Base-by-base conservation (phyloP, 2,113 vertebrate genomes). In the Hemichromis elongatus region DNA sequence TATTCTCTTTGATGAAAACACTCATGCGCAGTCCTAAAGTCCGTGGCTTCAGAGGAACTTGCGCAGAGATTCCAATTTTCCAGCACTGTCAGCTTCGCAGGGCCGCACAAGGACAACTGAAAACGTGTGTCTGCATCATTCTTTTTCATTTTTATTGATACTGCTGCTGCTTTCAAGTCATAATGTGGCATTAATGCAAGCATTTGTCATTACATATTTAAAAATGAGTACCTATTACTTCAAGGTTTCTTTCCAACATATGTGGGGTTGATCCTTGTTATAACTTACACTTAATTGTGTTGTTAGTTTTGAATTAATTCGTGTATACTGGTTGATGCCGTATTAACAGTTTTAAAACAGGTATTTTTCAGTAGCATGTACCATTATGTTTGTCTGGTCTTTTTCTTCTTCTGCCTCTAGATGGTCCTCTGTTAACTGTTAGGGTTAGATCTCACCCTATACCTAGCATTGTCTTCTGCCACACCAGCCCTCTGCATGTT, bases 1-100 rank as follows among this genome's bases (percentile, higher is more conserved):
- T 88, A 12, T 83, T 55, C 79, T 37, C 42, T 86, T 79, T 91
- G 77, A 87, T 87, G 45, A 56, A 80, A 86, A 89, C 57, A 73
- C 70, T 86, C 63, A 28, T 33, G 9, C 19, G 19, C 66, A 70
- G 30, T 55, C 61, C 26, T 80, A 12, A 52, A 83, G 80, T 80
- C 83, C 89, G 5, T 40, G 21, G 77, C 70, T 84, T 84, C 50
- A 61, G 84, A 87, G 85, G 85, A 77, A 53, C 63, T 85, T 14
- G 4, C 81, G 84, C 33, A 45, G 68, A 56, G 47, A 79, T 80
- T 89, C 66, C 73, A 83, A 77, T 89, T 90, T 87, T 77, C 42
- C 66, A 45, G 24, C 77, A 83, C 81, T 56, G 37, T 37, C 59
- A 21, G 45, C 63, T 81, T 55, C 9, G 19, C 68, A 40, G 21